Percentiles rank a stretch among this genome's conserved stretches.
phyloP scores from a whole-genome alignment of 2,888 invertebrate species.

The Phengaris arion region DNA sequence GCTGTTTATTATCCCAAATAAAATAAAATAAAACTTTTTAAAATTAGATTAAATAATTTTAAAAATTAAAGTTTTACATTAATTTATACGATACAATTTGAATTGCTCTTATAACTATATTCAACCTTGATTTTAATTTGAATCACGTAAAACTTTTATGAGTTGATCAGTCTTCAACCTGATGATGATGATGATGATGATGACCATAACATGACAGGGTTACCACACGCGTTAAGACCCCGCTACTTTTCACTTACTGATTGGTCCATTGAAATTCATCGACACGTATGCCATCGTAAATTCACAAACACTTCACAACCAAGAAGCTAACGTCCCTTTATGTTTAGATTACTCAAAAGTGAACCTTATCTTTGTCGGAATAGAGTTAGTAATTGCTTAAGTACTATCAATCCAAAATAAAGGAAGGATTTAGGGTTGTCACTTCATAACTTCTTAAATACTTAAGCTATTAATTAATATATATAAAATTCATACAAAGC shows the following conservation, averaged over 20 bases:
- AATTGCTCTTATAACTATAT: no score
- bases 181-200: not conserved
- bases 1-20: no score
- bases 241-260: constrained; percentile 32
- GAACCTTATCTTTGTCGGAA: not conserved
- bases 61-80: no score
- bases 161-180: no score
- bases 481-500: no score
- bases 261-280: constrained; percentile 48
- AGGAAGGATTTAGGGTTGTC: not conserved
- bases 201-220: not conserved
- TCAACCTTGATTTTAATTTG: no score
- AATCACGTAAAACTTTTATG: no score
- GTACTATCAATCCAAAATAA: not conserved
- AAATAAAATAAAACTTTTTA: no score
- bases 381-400: constrained; percentile 15
- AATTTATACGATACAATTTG: no score
- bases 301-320: constrained; percentile 42
- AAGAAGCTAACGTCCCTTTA: constrained; percentile 36
- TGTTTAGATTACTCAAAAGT: not conserved
- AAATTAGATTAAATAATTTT: no score
- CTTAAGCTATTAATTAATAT: no score
- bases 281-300: constrained; percentile 43
- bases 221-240: constrained; percentile 17
- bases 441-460: not conserved